Percentiles rank a stretch among this genome's conserved stretches.
phyloP scores from a whole-genome alignment of 2,888 invertebrate genomes.

The Lepas anatifera region DNA sequence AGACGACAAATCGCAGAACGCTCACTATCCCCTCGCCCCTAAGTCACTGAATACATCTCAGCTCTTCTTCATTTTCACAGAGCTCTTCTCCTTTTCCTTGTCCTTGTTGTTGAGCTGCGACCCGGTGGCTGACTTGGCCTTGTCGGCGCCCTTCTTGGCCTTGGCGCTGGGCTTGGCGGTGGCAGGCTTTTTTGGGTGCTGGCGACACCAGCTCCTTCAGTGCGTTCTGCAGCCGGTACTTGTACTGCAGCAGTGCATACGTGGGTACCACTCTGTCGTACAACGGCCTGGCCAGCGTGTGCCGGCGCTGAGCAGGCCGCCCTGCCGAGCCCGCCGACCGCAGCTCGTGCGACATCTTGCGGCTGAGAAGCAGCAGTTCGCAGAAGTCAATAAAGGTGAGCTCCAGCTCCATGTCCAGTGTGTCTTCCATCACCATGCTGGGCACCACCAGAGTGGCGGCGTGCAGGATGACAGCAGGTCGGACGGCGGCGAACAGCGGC shows the following conservation, averaged over 20 bases:
- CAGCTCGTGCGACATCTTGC: not conserved
- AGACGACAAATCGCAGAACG: too few species aligned
- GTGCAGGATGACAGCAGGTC: not conserved
- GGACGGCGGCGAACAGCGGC: not conserved
- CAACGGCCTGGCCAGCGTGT: not conserved
- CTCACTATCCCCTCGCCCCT: too few species aligned
- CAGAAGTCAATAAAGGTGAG: constrained; percentile 3
- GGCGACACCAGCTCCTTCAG: not conserved
- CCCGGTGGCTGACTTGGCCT: not conserved
- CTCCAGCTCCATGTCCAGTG: not conserved
- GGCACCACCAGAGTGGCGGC: not conserved
- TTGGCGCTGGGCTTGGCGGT: not conserved
- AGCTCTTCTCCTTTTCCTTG: not conserved
- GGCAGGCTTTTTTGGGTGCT: not conserved
- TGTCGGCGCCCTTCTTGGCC: not conserved
- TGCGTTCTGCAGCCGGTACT: not conserved
- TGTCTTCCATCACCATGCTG: not conserved
- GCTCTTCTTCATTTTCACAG: not conserved
- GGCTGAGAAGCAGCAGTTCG: not conserved
- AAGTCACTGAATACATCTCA: too few species aligned
- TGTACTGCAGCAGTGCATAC: constrained; percentile 5
- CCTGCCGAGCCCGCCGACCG: not conserved
- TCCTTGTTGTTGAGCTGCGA: not conserved
- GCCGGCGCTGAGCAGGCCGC: not conserved
- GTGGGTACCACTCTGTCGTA: not conserved